Base-by-base conservation (phyloP, 2,888 invertebrate species). In the Pseudococcus viburni region DNA sequence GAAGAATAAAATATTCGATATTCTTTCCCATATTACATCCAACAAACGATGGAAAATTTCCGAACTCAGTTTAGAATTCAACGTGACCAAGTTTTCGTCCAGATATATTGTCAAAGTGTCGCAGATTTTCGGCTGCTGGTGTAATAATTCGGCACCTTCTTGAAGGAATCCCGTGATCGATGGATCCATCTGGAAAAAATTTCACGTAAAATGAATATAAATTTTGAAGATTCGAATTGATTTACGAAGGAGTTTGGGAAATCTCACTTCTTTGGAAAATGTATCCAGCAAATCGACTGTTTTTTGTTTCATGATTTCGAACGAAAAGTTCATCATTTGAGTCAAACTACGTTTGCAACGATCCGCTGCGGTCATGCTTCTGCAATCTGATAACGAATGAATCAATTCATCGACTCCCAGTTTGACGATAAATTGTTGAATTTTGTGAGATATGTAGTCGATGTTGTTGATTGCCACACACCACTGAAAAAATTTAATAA, bases 381-480 rank as follows among this genome's bases (percentile, higher is more conserved):
- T 93, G n/a, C 7, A 80, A 19, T 96, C 96, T 11, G 95, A 94
- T 90, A 97, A 92, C 90, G 94, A 93, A 89, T 94, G 93, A 80
- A 97, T 94, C 64, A 97, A 95, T 15, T 94, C 94, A 86, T 96
- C 95, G 92, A 96, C 95, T 17, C 95, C 96, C 46, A 99, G 92
- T 91, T 97, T 97, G 88, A 94, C 94, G 0, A 97, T 96, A 91
- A 99, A 95, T 0, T 97, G 96, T 89, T 94, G 94, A 90, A 99
- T 93, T 26, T 96, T 96, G 91, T 96, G 95, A 3, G 97, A 94
- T 39, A 99, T 97, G 91, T 98, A 98, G 91, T 98, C 98, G 90
- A 99, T 98, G 91, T 99, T 99, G 92, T 99, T 99, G 89, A 99
- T 97, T 6, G 98, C 97, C 51, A 98, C 94, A 91, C 99, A 99